Base-by-base conservation (phyloP, 2,797 vertebrate species). In the Tangara arthus region DNA sequence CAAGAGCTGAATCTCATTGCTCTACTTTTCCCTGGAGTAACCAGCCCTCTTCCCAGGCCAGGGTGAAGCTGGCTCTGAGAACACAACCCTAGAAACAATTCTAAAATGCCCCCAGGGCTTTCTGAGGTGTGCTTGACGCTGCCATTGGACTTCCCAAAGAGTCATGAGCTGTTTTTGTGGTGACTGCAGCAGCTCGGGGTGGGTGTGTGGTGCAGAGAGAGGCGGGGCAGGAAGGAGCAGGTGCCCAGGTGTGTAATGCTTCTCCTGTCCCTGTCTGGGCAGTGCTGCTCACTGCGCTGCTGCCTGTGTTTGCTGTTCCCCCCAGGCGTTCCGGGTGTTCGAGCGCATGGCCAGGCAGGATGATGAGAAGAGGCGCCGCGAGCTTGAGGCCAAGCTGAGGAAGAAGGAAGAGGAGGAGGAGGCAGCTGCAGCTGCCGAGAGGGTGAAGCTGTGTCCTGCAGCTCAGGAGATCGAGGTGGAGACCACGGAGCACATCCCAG, bases 341-440 rank as follows among this genome's bases (percentile, higher is more conserved):
- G 99, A 99, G 93, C 98, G 98, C 32, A 70, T 99, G 97, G 98
- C 99, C 3, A 97, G 98, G 34, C 98, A 98, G 49, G 99, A 99
- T 87, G 97, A 99, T 5, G 98, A 98, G 91, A 97, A 90, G 94
- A 95, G 97, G 77, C 69, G 53, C 46, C 96, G 81, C 44, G 98
- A 98, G 69, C 94, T 98, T 61, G 98, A 98, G 89, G 98, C 93
- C 32, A 98, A 97, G 68, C 82, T 98, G 26, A 98, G 87, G 86
- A 97, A 92, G 66, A 96, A 96, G 64, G 98, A 98, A 77, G 97
- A 97, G 39, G 96, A 97, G 61, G 94, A 95, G 46, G 96, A 95
- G 42, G 94, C 72, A n/a, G 90, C 87, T 0, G 89, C 88, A 20
- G 57, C 97, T 0, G 97, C 95, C 0, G 97, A 98, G 47, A 98